phyloP scores from a whole-genome alignment of 2,113 vertebrate species.

The Chamaetylas fuelleborni region DNA sequence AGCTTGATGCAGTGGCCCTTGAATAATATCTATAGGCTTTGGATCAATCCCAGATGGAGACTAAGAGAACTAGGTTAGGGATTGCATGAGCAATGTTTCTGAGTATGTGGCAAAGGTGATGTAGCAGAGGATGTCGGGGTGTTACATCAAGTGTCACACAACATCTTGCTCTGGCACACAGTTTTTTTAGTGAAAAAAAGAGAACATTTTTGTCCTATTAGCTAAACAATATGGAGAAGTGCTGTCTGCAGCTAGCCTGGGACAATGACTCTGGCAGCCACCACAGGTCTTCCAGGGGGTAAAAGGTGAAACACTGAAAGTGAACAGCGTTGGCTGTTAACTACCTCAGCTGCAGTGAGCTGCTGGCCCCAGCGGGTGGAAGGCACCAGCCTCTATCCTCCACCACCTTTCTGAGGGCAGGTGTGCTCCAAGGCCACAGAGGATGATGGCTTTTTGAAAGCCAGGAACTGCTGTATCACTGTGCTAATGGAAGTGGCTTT shows the following conservation, averaged over 20 bases:
- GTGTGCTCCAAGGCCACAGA: not conserved
- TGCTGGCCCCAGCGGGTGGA: not conserved
- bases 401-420: not conserved
- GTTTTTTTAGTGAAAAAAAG: not conserved
- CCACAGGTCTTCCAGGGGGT: not conserved
- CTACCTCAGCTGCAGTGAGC: rapidly evolving
- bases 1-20: not conserved
- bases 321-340: not conserved
- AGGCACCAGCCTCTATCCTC: not conserved
- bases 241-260: not conserved
- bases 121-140: not conserved
- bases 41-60: not conserved
- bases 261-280: not conserved
- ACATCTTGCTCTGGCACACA: not conserved
- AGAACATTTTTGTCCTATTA: not conserved
- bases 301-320: not conserved
- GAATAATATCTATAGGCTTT: not conserved
- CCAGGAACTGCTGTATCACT: not conserved
- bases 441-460: rapidly evolving
- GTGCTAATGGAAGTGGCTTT: not conserved
- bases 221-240: not conserved
- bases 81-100: not conserved
- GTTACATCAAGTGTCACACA: not conserved
- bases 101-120: not conserved
- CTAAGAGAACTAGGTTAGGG: not conserved